Conservation (phyloP, 2,888 invertebrate genomes). For the Mesorhabditis spiculigera region DNA sequence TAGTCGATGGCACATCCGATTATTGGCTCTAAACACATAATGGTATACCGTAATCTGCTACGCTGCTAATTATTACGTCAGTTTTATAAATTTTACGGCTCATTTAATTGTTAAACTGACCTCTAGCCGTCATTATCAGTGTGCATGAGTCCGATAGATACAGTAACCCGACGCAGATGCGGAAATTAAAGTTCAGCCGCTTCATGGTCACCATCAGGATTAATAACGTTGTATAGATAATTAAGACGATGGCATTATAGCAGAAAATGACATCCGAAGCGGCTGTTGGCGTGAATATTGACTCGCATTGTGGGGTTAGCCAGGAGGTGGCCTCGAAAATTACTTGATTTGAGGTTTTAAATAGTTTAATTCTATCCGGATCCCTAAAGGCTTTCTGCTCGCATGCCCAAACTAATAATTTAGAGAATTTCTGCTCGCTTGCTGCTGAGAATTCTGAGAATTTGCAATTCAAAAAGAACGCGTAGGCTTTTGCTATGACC, state of each 20-base stretch:
- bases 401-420: too few species aligned
- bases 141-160: background rate
- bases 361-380: too few species aligned
- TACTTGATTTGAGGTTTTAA: too few species aligned
- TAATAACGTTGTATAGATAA: background rate
- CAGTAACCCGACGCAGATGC: background rate
- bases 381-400: too few species aligned
- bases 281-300: background rate
- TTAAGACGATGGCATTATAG: background rate
- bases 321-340: background rate
- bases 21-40: background rate
- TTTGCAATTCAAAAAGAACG: too few species aligned
- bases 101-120: too few species aligned
- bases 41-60: too few species aligned
- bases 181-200: background rate
- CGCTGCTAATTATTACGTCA: too few species aligned
- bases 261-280: background rate
- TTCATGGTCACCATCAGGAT: background rate
- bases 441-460: too few species aligned
- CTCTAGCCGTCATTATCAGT: background rate
- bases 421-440: too few species aligned
- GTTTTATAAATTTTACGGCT: too few species aligned
- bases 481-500: too few species aligned
- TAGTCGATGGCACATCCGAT: background rate
- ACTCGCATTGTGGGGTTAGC: background rate